phyloP scores from a whole-genome alignment of 2,113 vertebrate genomes.

The Agelaius tricolor region DNA sequence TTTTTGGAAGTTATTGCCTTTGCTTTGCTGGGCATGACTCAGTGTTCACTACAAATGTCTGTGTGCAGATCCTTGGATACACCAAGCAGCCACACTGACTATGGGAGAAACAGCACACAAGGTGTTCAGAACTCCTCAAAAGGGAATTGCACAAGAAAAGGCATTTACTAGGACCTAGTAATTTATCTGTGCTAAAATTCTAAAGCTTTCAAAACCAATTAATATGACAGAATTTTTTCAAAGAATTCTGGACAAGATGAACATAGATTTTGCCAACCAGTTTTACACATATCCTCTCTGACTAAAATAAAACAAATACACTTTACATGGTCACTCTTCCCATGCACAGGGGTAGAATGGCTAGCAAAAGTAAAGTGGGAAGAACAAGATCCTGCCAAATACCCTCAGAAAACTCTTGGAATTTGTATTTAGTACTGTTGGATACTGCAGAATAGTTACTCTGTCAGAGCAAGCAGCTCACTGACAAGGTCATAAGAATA shows the following conservation, averaged over 20 bases:
- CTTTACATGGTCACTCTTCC: not conserved
- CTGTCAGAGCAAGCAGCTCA: not conserved
- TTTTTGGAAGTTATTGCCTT: not conserved
- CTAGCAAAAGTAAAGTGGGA: not conserved
- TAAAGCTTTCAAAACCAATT: not conserved
- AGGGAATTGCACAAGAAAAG: not conserved
- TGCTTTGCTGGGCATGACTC: constrained; percentile 3
- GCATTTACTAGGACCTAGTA: not conserved
- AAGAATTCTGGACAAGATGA: not conserved
- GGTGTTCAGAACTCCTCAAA: not conserved
- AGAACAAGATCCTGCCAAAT: not conserved
- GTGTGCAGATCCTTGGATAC: not conserved
- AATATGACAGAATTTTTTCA: not conserved
- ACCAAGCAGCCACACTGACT: not conserved
- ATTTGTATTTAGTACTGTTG: not conserved
- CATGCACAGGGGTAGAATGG: not conserved
- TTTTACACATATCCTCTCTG: not conserved
- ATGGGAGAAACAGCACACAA: not conserved
- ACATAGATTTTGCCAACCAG: not conserved
- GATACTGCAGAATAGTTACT: not conserved
- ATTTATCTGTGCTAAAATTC: not conserved
- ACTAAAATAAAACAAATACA: not conserved
- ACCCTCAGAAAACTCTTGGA: not conserved
- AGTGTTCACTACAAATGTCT: not conserved
- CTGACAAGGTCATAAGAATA: not conserved